Evolutionary conservation across 2,888 invertebrate species (phyloP).

Genomic region (Platycheirus rosarum): DNA sequence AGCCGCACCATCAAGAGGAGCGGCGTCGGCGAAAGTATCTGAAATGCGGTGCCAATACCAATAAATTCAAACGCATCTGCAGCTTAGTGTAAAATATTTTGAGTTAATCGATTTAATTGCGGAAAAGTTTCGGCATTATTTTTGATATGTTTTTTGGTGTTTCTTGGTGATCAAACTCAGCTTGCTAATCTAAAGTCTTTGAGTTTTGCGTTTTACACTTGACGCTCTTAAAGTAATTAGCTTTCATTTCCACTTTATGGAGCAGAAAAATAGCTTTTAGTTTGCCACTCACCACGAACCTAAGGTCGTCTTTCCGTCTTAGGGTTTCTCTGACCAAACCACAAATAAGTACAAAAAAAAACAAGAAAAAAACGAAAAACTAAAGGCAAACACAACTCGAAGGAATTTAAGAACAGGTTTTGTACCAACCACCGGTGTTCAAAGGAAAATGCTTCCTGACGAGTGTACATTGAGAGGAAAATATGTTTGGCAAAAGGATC

Average conservation of each 20-base stretch:
- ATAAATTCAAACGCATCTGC: constrained; percentile 56
- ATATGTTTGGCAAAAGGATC: constrained; percentile 32
- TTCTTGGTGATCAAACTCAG: no score
- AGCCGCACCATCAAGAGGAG: neutral
- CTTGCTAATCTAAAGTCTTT: neutral
- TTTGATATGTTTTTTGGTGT: constrained; percentile 31
- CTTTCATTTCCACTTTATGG: constrained; percentile 59
- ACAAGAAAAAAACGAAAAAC: constrained; percentile 1
- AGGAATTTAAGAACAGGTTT: constrained; percentile 5
- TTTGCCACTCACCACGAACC: constrained; percentile 19
- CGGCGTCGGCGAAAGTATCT: constrained; percentile 2
- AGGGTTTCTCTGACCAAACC: constrained; percentile 28
- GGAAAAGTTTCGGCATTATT: constrained; percentile 42
- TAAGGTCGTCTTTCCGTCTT: neutral
- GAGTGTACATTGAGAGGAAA: constrained; percentile 8
- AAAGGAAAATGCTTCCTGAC: constrained; percentile 25
- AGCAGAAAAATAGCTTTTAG: constrained; percentile 62
- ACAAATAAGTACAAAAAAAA: constrained; percentile 40
- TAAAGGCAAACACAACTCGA: constrained; percentile 38
- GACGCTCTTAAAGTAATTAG: constrained; percentile 50
- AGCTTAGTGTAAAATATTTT: constrained; percentile 66
- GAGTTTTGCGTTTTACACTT: constrained; percentile 31
- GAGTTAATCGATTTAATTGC: constrained; percentile 63
- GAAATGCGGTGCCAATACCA: neutral
- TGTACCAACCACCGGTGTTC: no score